Evolutionary conservation across 2,797 vertebrate genomes (phyloP).

Genomic region (Girardinus metallicus): DNA sequence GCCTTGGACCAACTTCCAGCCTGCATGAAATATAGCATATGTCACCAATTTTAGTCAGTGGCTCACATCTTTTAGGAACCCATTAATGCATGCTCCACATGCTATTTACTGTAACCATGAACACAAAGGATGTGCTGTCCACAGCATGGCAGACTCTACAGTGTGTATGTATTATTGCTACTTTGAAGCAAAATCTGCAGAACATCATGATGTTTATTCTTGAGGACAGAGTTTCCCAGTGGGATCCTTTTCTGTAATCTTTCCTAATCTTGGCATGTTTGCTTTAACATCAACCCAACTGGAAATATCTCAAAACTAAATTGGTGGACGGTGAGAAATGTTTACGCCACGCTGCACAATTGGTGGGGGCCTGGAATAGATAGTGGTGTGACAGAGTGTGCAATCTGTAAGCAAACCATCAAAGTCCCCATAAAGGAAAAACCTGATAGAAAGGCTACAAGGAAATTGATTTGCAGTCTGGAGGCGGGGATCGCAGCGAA

Average conservation of each 20-base stretch:
- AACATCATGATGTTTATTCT: neutral
- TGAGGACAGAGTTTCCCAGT: conserved; percentile 3
- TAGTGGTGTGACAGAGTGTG: neutral
- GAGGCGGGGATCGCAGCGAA: conserved; percentile 12
- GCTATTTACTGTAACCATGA: conserved; percentile 18
- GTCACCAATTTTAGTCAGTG: neutral
- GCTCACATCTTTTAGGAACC: neutral
- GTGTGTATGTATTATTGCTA: neutral
- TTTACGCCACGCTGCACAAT: conserved; percentile 16
- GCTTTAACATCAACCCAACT: conserved; percentile 33
- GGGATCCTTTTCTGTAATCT: conserved; percentile 13
- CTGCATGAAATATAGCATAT: neutral
- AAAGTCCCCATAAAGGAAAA: conserved; percentile 34
- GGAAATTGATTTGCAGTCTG: conserved; percentile 27
- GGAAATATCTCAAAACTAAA: conserved; percentile 22
- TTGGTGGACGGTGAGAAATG: conserved; percentile 12
- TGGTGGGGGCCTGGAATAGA: neutral
- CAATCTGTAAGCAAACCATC: conserved; percentile 20
- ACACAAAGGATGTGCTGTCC: conserved; percentile 10
- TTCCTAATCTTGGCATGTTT: conserved; percentile 5
- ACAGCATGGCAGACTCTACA: conserved; percentile 19
- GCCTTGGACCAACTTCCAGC: neutral
- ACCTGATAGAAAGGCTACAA: conserved; percentile 7
- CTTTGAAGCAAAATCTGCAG: neutral
- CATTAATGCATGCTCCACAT: neutral